Percentiles rank a stretch among this genome's conserved stretches.
These are phyloP conservation scores for Eledona agricola DNA, from an alignment of 2,888 invertebrate genomes.

Conservation along the genomic window DNA sequence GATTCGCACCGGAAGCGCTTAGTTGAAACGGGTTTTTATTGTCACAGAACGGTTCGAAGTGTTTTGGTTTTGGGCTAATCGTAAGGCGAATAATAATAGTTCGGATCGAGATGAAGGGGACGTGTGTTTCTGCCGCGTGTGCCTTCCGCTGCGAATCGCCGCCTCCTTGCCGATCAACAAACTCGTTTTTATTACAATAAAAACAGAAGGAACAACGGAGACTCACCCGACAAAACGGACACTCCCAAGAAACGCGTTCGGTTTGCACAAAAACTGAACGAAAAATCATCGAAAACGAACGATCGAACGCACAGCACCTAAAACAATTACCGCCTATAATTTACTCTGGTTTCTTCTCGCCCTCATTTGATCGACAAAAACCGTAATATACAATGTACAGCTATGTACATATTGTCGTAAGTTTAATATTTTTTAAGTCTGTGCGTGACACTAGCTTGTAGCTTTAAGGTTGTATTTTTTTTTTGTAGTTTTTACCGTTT, in stretches of 20 bases:
- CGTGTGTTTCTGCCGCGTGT: conserved; percentile 19
- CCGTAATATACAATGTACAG: conserved; percentile 59
- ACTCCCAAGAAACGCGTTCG: conserved; percentile 31
- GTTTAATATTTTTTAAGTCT: conserved; percentile 58
- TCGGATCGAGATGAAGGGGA: conserved; percentile 17
- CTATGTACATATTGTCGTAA: conserved; percentile 64
- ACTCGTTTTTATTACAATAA: conserved; percentile 30
- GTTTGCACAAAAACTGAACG: conserved; percentile 28
- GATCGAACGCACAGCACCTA: conserved; percentile 52
- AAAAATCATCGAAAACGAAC: conserved; percentile 14
- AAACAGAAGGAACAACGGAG: conserved; percentile 31
- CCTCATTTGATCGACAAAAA: conserved; percentile 38
- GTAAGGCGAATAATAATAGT: too few species aligned
- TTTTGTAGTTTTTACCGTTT: conserved; percentile 26
- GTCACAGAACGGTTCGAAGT: conserved; percentile 17
- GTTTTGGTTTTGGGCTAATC: too few species aligned
- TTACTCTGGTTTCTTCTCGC: conserved; percentile 37
- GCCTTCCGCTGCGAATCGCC: conserved; percentile 11
- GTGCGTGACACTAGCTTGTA: conserved; percentile 49
- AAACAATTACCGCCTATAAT: conserved; percentile 41
- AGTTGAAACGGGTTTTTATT: conserved; percentile 22
- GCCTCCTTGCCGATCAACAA: conserved; percentile 24
- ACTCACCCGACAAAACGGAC: conserved; percentile 39
- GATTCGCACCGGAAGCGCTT: conserved; percentile 24
- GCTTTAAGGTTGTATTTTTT: conserved; percentile 31